Evolutionary conservation across 1,140 invertebrate genomes (phyloP).

Genomic region (Orchesella cincta): DNA sequence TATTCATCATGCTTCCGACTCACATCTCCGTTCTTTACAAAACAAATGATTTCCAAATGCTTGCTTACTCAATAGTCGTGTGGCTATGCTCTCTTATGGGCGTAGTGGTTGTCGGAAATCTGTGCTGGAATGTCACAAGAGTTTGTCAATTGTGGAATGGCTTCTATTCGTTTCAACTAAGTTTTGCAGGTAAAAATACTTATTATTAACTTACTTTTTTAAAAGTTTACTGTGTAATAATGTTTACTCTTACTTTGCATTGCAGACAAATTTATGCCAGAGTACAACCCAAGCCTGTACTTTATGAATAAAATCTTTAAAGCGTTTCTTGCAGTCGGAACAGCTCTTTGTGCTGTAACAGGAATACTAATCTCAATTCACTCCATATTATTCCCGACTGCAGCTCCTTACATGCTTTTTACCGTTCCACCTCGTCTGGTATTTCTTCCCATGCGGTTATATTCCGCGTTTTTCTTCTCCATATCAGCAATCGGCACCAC

Average conservation of each 20-base stretch:
- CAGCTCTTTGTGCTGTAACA: neutral
- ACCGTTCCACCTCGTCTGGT: neutral
- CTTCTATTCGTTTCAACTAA: neutral
- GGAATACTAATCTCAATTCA: neutral
- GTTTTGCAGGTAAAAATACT: neutral
- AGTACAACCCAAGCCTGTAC: neutral
- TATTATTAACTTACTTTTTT: too few relatives aligned
- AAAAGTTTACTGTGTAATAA: too few relatives aligned
- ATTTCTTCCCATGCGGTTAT: neutral
- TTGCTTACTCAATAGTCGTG: neutral
- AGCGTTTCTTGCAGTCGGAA: neutral
- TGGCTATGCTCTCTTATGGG: neutral
- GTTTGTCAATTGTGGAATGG: conserved; percentile 4
- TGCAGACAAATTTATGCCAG: neutral
- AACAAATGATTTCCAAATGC: neutral
- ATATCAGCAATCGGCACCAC: neutral
- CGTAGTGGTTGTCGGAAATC: neutral
- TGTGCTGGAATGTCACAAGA: neutral
- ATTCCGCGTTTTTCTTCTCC: neutral
- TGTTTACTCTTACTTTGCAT: too few relatives aligned
- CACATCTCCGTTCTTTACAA: neutral
- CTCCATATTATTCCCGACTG: neutral
- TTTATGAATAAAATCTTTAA: neutral
- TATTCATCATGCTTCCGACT: neutral
- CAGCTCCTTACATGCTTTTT: neutral